These are phyloP conservation scores for Euzophera pinguis DNA, from an alignment of 2,888 invertebrate genomes.

Conservation along the genomic window DNA sequence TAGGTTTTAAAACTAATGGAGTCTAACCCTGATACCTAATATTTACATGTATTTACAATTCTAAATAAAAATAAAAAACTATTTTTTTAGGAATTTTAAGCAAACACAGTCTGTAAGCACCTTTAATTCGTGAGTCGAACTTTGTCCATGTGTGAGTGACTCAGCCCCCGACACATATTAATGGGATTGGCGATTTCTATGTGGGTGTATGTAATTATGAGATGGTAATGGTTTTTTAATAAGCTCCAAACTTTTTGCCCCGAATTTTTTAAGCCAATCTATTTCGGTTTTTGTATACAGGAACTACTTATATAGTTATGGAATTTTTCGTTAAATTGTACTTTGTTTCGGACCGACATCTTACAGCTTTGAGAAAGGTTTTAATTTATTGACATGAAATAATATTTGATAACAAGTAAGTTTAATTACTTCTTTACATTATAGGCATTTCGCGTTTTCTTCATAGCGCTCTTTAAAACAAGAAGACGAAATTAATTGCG, in stretches of 20 bases:
- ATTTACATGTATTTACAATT: too few species aligned
- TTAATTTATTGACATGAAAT: neutral
- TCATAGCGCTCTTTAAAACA: too few species aligned
- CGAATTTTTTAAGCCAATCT: conserved; percentile 27
- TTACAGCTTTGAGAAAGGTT: neutral
- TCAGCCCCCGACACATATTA: conserved; percentile 60
- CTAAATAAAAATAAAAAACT: neutral
- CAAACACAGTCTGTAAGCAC: neutral
- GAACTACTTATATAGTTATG: conserved; percentile 19
- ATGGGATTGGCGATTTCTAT: conserved; percentile 64
- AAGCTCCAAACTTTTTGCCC: conserved; percentile 54
- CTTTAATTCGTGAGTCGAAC: conserved; percentile 25
- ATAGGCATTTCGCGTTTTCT: too few species aligned
- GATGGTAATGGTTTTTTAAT: conserved; percentile 74
- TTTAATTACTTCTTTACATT: too few species aligned
- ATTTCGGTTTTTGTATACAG: conserved; percentile 15
- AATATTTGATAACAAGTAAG: neutral
- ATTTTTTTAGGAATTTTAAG: neutral
- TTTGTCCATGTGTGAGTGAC: conserved; percentile 41
- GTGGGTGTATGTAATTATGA: conserved; percentile 74
- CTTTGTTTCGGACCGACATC: neutral
- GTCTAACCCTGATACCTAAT: too few species aligned
- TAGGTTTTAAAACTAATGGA: too few species aligned
- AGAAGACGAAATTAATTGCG: too few species aligned
- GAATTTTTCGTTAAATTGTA: neutral